Evolutionary conservation across 2,888 invertebrate species (phyloP), one percentile per base, ranked within the genome.

Genomic region (Stenodera caucasica): DNA sequence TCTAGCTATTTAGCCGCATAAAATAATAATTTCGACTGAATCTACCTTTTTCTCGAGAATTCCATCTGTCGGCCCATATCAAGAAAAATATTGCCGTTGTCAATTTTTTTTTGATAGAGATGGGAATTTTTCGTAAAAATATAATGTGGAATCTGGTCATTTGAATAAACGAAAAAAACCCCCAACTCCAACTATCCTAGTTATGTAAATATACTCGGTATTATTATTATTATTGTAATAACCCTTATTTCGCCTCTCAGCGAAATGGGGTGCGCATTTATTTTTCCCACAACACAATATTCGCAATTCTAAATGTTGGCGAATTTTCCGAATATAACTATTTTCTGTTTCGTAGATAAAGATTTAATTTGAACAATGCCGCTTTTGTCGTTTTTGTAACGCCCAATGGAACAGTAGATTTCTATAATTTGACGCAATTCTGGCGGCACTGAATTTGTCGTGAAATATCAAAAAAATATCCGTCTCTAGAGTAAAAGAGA

Each of bases 371-470:
- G 15, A 9, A 40, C 40, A 40, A 18, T 11, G 18, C 18, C 9
- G 15, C 11, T 40, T 2, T 11, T 23, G 12, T 12, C 11, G 21
- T 45, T 4, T 23, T 45, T 45, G 23, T 23, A 23, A 23, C 45
- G 45, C 45, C 23, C 12, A 45, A n/a, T n/a, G 7, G 4, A 21
- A 23, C 45, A 45, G 12, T 23, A 45, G 23, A 45, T 45, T 45
- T 45, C 45, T 45, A 45, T 45, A 45, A 45, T 45, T 45, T 45
- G 45, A 45, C 21, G 23, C 23, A 18, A 45, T 23, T 23, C 11
- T 21, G 45, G n/a, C 23, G n/a, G 45, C 23, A 23, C 7, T 45
- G 45, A 7, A 23, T 23, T 45, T 12, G 45, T 45, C 45, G 23
- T 45, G 21, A 45, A 45, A 21, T 11, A 45, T 9, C 45, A 45